These are phyloP conservation scores for Crotalus tigris DNA, from an alignment of 2,113 vertebrate species.

Conservation along the genomic window DNA sequence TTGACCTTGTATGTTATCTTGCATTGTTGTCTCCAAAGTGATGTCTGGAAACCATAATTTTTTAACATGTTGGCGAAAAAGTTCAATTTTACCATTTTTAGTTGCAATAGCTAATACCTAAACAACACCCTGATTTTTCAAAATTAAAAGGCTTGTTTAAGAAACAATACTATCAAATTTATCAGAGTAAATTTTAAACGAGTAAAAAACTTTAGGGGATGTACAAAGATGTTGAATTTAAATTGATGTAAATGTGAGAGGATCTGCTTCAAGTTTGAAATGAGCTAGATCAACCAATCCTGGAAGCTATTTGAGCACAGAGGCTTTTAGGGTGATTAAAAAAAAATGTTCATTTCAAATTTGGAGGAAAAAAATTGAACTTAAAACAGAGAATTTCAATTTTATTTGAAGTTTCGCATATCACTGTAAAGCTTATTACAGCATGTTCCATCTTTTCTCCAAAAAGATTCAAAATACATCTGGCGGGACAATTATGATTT, in stretches of 20 bases:
- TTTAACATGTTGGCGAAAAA: not conserved
- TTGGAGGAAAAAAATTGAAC: not conserved
- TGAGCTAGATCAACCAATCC: not conserved
- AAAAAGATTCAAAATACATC: not conserved
- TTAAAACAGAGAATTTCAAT: not conserved
- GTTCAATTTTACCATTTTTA: not conserved
- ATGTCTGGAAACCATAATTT: not conserved
- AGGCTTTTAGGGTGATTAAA: not conserved
- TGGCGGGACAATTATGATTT: not conserved
- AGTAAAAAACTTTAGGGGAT: not conserved
- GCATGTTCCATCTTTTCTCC: not conserved
- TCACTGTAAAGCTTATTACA: not conserved
- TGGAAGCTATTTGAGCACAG: not conserved
- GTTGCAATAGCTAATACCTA: not conserved
- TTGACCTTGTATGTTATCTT: not conserved
- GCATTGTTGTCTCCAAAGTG: not conserved
- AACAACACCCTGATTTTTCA: not conserved
- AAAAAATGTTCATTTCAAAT: not conserved
- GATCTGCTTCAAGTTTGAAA: not conserved
- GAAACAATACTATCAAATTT: not conserved
- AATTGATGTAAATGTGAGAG: not conserved
- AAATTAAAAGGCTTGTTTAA: not conserved
- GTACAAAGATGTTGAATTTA: not conserved
- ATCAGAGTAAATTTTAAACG: not conserved
- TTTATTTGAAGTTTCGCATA: not conserved